Evolutionary conservation across 2,113 vertebrate genomes (phyloP).

Genomic region (Crotalus viridis): DNA sequence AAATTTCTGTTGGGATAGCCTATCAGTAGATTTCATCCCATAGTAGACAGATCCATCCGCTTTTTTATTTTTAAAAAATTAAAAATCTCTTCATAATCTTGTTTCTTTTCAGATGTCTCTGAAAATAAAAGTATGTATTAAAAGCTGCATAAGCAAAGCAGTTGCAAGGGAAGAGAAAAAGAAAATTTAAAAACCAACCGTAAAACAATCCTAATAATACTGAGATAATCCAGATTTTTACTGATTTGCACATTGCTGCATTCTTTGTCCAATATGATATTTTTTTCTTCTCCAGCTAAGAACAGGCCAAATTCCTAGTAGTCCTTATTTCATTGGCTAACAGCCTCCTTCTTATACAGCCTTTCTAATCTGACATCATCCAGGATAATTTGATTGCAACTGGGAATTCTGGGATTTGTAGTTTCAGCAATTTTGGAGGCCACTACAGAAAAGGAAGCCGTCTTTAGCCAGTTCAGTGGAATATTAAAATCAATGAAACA

Average conservation of each 20-base stretch:
- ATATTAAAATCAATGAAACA: neutral
- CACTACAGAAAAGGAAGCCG: neutral
- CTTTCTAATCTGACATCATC: too few relatives aligned
- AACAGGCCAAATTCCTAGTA: neutral
- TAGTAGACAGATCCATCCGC: neutral
- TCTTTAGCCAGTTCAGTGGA: neutral
- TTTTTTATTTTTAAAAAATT: neutral
- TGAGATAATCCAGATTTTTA: too few relatives aligned
- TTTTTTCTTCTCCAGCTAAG: too few relatives aligned
- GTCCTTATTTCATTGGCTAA: neutral
- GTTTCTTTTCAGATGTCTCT: neutral
- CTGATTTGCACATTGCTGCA: too few relatives aligned
- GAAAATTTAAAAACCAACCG: neutral
- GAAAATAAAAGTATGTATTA: neutral
- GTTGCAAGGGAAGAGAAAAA: neutral
- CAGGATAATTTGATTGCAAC: neutral
- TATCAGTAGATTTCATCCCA: neutral
- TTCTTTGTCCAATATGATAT: too few relatives aligned
- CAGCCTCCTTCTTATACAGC: neutral
- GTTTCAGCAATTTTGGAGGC: neutral
- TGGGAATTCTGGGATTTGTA: neutral
- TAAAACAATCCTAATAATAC: too few relatives aligned
- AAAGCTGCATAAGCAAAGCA: neutral
- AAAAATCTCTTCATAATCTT: neutral
- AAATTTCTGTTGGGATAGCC: neutral